A percentile compares a stretch with the other conserved stretches of the same genome.
These are phyloP conservation scores for Melolontha melolontha DNA, from an alignment of 2,888 invertebrate genomes.

Conservation along the genomic window DNA sequence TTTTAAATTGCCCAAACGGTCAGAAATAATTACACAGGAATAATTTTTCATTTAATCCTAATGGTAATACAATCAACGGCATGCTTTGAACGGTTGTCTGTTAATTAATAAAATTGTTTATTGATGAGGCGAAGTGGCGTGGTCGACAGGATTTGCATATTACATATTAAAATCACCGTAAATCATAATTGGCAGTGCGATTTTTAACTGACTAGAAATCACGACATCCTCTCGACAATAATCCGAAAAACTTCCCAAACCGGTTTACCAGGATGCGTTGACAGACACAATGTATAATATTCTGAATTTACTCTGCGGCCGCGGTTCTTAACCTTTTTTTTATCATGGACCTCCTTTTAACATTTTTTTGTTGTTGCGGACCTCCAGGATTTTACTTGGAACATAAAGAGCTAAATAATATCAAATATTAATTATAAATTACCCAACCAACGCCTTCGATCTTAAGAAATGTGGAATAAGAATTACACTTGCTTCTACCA, in stretches of 20 bases:
- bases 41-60: conserved; percentile 23
- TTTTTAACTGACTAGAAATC: conserved; percentile 17
- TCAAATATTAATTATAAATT: too few species aligned
- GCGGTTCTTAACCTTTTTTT: too few species aligned
- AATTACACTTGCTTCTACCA: too few species aligned
- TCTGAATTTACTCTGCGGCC: too few species aligned
- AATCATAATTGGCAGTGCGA: conserved; percentile 23
- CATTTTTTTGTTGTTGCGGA: too few species aligned
- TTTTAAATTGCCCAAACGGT: conserved; percentile 1
- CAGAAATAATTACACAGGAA: conserved; percentile 6
- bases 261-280: conserved; percentile 4
- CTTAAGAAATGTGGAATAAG: too few species aligned
- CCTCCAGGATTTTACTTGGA: too few species aligned
- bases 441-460: too few species aligned
- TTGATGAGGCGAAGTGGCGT: conserved; percentile 7
- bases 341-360: too few species aligned
- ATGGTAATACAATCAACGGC: conserved; percentile 3
- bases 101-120: conserved; percentile 26
- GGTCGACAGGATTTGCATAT: conserved; percentile 15
- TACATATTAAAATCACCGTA: not conserved
- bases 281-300: too few species aligned
- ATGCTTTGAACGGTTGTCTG: not conserved
- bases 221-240: conserved; percentile 14
- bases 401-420: too few species aligned
- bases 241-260: conserved; percentile 9